Evolutionary conservation across 2,113 vertebrate species (phyloP).

Genomic region (Galeopterus variegatus): DNA sequence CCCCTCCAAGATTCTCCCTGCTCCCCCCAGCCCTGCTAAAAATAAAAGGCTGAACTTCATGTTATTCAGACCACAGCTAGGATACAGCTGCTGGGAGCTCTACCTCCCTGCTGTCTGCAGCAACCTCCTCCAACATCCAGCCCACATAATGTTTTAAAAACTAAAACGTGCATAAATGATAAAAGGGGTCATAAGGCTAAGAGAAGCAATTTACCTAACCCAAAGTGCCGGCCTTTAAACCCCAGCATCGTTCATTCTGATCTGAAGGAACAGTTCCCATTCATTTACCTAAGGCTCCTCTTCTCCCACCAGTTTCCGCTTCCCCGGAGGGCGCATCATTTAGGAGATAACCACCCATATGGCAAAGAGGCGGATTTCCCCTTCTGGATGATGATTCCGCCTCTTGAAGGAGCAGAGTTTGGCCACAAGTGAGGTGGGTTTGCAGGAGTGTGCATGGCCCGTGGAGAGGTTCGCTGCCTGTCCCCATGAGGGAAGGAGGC

Average conservation of each 20-base stretch:
- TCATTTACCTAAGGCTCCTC: background rate
- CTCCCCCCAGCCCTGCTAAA: background rate
- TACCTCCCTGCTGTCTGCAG: background rate
- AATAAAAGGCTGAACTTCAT: background rate
- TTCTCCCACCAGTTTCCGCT: background rate
- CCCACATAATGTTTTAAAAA: background rate
- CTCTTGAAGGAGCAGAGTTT: background rate
- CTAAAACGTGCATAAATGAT: background rate
- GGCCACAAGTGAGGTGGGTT: background rate
- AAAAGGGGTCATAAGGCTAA: background rate
- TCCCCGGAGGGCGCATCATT: background rate
- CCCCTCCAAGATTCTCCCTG: background rate
- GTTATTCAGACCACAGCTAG: background rate
- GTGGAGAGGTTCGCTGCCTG: rapidly evolving
- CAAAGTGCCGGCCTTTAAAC: background rate
- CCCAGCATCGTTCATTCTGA: background rate
- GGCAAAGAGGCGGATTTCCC: background rate
- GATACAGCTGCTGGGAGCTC: background rate
- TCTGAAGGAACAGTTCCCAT: background rate
- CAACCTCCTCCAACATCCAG: background rate
- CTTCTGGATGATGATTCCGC: too few relatives aligned
- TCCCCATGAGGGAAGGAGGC: background rate
- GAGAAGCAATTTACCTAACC: background rate
- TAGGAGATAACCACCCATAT: background rate
- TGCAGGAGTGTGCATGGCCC: background rate